Percentiles rank a stretch among this genome's conserved stretches.
Evolutionary conservation across 2,113 vertebrate species (phyloP).

Genomic region (Neoarius graeffei): DNA sequence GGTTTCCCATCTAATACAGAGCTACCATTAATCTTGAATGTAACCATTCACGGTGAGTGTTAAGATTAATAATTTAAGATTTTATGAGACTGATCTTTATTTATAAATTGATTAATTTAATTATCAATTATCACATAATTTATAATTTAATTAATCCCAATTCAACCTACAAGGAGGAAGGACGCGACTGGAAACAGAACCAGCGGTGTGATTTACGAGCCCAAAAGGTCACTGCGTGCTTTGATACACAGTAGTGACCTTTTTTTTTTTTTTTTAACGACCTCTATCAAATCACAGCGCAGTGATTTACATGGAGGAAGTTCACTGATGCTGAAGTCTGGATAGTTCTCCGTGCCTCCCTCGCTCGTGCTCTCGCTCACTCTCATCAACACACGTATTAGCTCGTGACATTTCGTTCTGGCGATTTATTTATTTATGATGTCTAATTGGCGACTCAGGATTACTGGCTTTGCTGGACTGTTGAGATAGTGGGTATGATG

Average conservation of each 20-base stretch:
- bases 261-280: constrained; percentile 43
- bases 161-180: too few relatives aligned
- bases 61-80: too few relatives aligned
- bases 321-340: neutral
- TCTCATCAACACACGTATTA: neutral
- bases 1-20: too few relatives aligned
- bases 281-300: constrained; percentile 47
- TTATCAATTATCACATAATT: too few relatives aligned
- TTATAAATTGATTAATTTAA: too few relatives aligned
- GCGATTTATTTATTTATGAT: neutral
- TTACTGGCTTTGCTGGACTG: neutral
- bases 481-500: neutral
- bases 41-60: too few relatives aligned
- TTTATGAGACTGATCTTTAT: too few relatives aligned
- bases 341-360: neutral
- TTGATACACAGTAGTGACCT: constrained; percentile 48
- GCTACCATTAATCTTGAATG: too few relatives aligned
- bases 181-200: constrained; percentile 70
- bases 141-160: too few relatives aligned
- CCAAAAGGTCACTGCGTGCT: constrained; percentile 67
- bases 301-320: constrained; percentile 42
- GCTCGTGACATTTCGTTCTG: neutral
- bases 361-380: neutral
- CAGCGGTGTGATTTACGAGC: constrained; percentile 70
- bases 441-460: neutral